phyloP scores from a whole-genome alignment of 92 coral and sea anemone species.

The Umimayanthus kanabou region DNA sequence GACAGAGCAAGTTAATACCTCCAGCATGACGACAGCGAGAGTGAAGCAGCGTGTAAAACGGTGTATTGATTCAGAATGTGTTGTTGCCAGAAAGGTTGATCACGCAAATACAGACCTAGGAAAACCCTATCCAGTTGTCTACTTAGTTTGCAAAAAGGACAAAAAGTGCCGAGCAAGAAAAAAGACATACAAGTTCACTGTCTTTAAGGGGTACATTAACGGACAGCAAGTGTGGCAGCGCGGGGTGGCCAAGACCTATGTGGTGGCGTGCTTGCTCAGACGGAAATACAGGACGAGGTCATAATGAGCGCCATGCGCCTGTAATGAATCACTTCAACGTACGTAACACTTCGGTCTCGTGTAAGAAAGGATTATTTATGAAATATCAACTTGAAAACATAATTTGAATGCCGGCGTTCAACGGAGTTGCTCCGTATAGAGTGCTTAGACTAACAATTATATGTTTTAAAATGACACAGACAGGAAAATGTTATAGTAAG shows the following conservation, averaged over 20 bases:
- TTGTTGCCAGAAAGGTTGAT: background rate
- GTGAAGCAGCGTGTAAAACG: constrained; percentile 3
- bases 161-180: constrained; percentile 6
- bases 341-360: background rate
- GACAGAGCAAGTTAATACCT: background rate
- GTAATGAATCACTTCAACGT: background rate
- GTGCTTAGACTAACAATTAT: background rate
- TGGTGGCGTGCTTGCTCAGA: background rate
- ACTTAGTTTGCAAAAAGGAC: constrained; percentile 22
- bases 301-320: background rate
- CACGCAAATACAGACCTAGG: background rate
- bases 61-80: constrained; percentile 6
- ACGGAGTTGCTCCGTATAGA: background rate
- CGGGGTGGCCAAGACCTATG: background rate
- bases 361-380: background rate
- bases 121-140: background rate
- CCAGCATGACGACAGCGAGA: background rate
- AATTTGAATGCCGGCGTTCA: background rate
- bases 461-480: too few species aligned
- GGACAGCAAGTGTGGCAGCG: background rate
- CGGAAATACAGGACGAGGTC: background rate
- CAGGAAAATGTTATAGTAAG: too few species aligned
- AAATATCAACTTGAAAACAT: background rate
- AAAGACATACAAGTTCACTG: background rate
- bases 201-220: background rate